phyloP scores from a whole-genome alignment of 2,888 invertebrate genomes.

The Drosophila limbata region DNA sequence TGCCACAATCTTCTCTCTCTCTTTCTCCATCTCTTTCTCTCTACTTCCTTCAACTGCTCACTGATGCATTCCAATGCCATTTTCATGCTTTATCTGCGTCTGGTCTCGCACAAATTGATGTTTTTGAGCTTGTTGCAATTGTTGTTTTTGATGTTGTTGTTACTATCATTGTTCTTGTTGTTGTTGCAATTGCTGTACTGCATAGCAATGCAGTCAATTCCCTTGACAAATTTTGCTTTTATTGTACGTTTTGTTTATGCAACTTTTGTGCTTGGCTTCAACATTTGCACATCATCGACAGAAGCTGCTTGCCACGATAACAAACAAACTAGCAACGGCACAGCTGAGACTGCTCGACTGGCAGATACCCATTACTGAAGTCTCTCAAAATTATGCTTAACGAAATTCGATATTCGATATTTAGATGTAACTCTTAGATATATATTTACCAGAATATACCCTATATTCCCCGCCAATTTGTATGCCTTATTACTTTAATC shows the following conservation, averaged over 20 bases:
- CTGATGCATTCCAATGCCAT: slow-evolving; percentile 67
- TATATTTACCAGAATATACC: too few relatives aligned
- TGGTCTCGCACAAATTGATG: slow-evolving; percentile 66
- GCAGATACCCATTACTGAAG: not conserved
- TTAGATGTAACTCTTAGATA: not conserved
- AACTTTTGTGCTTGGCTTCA: slow-evolving; percentile 31
- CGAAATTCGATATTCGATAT: too few relatives aligned
- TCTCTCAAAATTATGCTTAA: not conserved
- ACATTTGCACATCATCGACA: slow-evolving; percentile 62
- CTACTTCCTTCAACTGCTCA: slow-evolving; percentile 1
- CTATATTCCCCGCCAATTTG: too few relatives aligned
- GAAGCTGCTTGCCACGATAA: slow-evolving; percentile 10
- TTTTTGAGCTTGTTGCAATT: slow-evolving; percentile 31
- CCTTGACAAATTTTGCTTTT: slow-evolving; percentile 70
- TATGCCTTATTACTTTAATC: too few relatives aligned
- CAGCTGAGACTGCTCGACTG: not conserved
- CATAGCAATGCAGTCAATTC: slow-evolving; percentile 71
- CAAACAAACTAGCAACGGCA: not conserved
- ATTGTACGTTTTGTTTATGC: slow-evolving; percentile 53
- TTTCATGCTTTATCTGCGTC: slow-evolving; percentile 72
- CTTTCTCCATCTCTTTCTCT: slow-evolving; percentile 2
- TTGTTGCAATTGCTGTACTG: slow-evolving; percentile 10
- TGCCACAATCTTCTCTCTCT: not conserved
- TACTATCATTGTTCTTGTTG: slow-evolving; percentile 15
- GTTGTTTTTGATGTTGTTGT: slow-evolving; percentile 11